Conservation (phyloP, 2,888 invertebrate genomes). For the Synergus gifuensis region DNA sequence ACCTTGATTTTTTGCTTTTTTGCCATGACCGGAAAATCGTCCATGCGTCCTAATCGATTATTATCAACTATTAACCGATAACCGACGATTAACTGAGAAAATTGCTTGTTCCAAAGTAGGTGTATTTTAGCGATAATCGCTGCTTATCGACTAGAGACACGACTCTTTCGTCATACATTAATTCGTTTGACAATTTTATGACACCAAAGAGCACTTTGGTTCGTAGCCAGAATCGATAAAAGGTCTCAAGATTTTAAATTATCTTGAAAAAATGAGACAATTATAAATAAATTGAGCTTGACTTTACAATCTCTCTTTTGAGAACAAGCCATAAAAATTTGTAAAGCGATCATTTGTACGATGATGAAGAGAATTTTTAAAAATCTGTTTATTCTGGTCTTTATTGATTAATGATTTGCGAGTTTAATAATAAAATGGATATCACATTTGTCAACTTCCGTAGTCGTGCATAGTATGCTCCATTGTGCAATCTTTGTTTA, state of each 20-base stretch:
- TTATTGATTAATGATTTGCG: neutral
- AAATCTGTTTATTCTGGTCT: neutral
- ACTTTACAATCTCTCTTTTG: neutral
- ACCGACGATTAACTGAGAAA: conserved; percentile 9
- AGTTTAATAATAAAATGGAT: conserved; percentile 1
- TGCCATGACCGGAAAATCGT: conserved; percentile 30
- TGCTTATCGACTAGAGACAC: conserved; percentile 1
- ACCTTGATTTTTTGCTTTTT: conserved; percentile 4
- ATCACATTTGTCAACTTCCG: neutral
- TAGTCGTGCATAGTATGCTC: neutral
- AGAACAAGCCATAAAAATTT: neutral
- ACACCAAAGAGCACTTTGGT: neutral
- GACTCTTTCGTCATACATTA: neutral
- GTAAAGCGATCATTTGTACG: too few species aligned
- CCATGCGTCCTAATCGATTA: neutral
- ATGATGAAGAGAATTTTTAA: neutral
- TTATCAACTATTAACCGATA: conserved; percentile 10
- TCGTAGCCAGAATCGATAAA: neutral
- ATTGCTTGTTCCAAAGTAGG: neutral
- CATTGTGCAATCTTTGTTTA: conserved; percentile 26
- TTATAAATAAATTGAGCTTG: neutral
- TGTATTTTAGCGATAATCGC: conserved; percentile 15
- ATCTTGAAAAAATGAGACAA: neutral
- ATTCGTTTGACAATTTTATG: neutral
- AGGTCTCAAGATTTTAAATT: neutral